phyloP scores from a whole-genome alignment of 2,113 vertebrate species.

The Mixornis gularis region DNA sequence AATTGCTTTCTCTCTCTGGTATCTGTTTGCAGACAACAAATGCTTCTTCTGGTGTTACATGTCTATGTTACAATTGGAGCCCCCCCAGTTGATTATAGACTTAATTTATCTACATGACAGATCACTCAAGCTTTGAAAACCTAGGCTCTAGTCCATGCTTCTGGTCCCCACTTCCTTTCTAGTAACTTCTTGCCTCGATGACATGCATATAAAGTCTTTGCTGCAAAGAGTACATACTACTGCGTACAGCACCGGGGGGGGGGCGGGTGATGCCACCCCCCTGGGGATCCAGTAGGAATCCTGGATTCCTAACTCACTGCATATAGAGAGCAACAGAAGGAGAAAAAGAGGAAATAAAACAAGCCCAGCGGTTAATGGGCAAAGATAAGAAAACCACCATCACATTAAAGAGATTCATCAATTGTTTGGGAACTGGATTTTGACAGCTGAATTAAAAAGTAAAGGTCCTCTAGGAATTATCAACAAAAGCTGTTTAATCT shows the following conservation, averaged over 20 bases:
- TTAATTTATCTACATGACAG: neutral
- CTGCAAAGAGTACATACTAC: neutral
- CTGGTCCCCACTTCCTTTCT: neutral
- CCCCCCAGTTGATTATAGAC: neutral
- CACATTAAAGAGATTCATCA: neutral
- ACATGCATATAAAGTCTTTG: neutral
- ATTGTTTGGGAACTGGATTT: neutral
- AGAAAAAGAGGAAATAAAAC: neutral
- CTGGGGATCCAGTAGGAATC: neutral
- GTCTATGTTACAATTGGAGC: neutral
- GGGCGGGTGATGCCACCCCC: neutral
- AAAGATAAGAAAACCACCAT: neutral
- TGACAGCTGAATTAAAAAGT: neutral
- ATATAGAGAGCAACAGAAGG: neutral
- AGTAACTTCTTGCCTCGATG: neutral
- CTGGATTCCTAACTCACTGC: neutral
- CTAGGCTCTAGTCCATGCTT: neutral
- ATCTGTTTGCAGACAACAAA: neutral
- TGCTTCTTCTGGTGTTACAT: neutral
- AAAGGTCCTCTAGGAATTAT: neutral
- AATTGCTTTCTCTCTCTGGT: neutral
- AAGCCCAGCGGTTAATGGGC: neutral
- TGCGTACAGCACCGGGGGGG: fast-evolving
- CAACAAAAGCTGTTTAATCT: neutral
- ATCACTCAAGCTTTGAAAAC: neutral